Base-by-base conservation (phyloP, 2,113 vertebrate genomes). In the Mustela lutreola region DNA sequence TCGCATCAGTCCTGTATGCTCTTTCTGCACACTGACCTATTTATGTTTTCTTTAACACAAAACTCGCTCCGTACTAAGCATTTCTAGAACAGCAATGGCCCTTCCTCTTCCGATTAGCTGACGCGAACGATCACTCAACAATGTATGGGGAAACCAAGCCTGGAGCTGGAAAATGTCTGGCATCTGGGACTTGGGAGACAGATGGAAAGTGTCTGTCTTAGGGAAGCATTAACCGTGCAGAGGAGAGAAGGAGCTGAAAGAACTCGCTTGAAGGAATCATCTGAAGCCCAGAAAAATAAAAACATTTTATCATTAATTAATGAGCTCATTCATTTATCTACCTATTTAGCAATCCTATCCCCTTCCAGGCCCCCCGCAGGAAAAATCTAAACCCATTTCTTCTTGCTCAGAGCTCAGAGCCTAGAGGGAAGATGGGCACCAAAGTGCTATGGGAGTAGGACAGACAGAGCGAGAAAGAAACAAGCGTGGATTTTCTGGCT, bases 1-100 rank as follows among this genome's bases (percentile, higher is more conserved):
- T 31, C 58, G 75, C 28, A 56, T 10, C 36, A 60, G 36, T 10
- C 63, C 39, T 56, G 16, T 18, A 6, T 67, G n/a, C 3, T 93
- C 48, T 91, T 95, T 95, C 56, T 48, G 73, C n/a, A 76, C 26
- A 87, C 6, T 86, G 65, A 92, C 42, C 67, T 73, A 62, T 70
- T 36, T 33, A 18, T 82, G 70, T 91, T 81, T 83, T 33, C 83
- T 90, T 91, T 21, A 67, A 94, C 22, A 60, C 11, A 82, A 79
- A 71, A 79, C 36, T 48, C 7, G 19, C n/a, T 56, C 53, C 1
- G 16, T 56, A 56, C 53, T 18, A 56, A 56, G 53, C 48, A 65
- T 14, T 60, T 78, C 87, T 78, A 82, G 65, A 56, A 42, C 0
- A 56, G 50, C 63, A 12, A 39, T 12, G 50, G 48, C 39, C 36